Conservation (phyloP, 64 coral and sea anemone species). For the Stichodactyla mertensii region DNA sequence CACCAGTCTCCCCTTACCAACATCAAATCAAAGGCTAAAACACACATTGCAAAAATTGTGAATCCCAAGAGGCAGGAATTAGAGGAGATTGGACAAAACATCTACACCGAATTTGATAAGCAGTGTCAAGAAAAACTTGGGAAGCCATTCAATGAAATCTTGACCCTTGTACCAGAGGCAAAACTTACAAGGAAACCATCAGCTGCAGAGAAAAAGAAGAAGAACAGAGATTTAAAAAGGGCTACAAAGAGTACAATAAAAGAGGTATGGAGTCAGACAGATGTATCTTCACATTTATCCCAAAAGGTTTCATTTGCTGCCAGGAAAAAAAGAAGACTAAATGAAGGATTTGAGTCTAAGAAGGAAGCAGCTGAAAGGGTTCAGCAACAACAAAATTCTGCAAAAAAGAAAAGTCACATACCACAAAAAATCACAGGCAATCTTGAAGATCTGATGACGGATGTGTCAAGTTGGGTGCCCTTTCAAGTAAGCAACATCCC, state of each 20-base stretch:
- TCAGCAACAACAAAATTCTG: not conserved
- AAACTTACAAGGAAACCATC: not conserved
- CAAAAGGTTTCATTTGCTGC: not conserved
- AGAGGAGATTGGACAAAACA: constrained; percentile 10
- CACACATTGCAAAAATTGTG: no score
- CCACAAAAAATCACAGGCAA: not conserved
- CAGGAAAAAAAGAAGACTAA: not conserved
- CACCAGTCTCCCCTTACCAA: no score
- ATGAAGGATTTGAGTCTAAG: not conserved
- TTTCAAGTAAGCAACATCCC: not conserved
- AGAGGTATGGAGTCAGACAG: not conserved
- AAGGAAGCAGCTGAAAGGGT: not conserved
- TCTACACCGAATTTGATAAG: not conserved
- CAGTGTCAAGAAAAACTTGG: not conserved
- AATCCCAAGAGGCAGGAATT: not conserved
- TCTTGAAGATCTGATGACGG: not conserved
- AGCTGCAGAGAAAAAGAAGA: not conserved
- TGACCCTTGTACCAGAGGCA: constrained; percentile 13
- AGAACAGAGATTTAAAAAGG: not conserved
- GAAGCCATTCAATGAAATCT: constrained; percentile 17
- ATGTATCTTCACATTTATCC: not conserved
- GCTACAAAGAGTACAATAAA: not conserved
- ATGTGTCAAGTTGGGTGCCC: not conserved
- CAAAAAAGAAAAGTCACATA: not conserved
- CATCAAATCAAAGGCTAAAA: not conserved